Base-by-base conservation (phyloP, 2,888 invertebrate species). In the Spodoptera picta region DNA sequence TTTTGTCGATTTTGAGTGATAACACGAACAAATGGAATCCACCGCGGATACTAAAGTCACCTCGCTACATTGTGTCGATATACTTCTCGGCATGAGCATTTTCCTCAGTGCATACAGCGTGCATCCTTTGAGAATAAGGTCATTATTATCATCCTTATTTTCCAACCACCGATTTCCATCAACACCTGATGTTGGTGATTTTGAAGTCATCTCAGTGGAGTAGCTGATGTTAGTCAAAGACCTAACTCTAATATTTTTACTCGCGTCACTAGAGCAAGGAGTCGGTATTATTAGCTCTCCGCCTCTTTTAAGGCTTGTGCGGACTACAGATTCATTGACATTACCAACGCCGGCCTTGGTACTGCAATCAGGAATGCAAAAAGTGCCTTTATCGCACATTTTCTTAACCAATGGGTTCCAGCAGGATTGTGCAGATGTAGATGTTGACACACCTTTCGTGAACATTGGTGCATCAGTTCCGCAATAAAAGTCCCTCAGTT, bases 41-140 rank as follows among this genome's bases (percentile, higher is more conserved):
- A 36, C 9, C 2, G 2, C 36, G 9, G 14, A 14, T 10, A 45
- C 62, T 5, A 62, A 49, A 9, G 23, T 24, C 2, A 1, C 4
- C 2, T 9, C 19, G 10, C 12, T 43, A 14, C 43, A 62, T 36
- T 57, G 46, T 6, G 49, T 51, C 4, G 57, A 48, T 46, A 43
- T 43, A 27, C 19, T 12, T 4, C 58, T 9, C 5, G 69, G 54
- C 14, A 73, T 14, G 12, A 70, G 64, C 6, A 75, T 42, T 36
- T 64, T 75, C 12, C 57, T 70, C 24, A 80, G 24, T 0, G 59
- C 55, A 19, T 73, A 68, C 2, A 73, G 12, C 12, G 65, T 43
- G 12, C 51, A 63, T 3, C 54, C 59, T 19, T 14, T 61, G 1
- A 69, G 42, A 4, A 61, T 11, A 7, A 60, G 7, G 24, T 53